phyloP scores from a whole-genome alignment of 2,888 invertebrate genomes.

The Sesia apiformis region DNA sequence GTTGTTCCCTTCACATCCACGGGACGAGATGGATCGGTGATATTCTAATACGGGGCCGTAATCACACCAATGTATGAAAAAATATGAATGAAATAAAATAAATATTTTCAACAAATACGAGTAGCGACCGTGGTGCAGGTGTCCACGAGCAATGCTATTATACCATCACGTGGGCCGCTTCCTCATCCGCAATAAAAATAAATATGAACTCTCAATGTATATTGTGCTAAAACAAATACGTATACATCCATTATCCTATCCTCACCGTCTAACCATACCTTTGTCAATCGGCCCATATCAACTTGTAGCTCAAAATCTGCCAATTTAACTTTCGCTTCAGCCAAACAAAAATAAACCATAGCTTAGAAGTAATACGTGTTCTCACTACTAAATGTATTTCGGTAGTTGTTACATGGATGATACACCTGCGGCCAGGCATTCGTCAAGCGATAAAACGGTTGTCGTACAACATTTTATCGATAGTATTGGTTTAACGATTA shows the following conservation, averaged over 20 bases:
- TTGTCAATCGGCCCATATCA: slow-evolving; percentile 36
- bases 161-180: no score
- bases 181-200: not conserved
- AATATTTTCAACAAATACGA: no score
- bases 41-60: no score
- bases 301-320: slow-evolving; percentile 17
- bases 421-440: slow-evolving; percentile 37
- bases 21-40: no score
- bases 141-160: no score
- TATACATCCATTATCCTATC: not conserved
- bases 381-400: no score
- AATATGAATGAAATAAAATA: no score
- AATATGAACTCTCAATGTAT: not conserved
- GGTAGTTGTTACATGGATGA: slow-evolving; percentile 11
- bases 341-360: slow-evolving; percentile 6
- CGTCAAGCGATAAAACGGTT: slow-evolving; percentile 31
- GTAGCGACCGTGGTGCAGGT: no score
- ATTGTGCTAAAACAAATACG: not conserved
- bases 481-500: not conserved
- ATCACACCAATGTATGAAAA: no score
- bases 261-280: slow-evolving; percentile 18
- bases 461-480: slow-evolving; percentile 8
- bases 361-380: no score
- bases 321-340: slow-evolving; percentile 7
- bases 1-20: no score